Conservation (phyloP, 2,113 vertebrate species). For the Gymnarchus niloticus region DNA sequence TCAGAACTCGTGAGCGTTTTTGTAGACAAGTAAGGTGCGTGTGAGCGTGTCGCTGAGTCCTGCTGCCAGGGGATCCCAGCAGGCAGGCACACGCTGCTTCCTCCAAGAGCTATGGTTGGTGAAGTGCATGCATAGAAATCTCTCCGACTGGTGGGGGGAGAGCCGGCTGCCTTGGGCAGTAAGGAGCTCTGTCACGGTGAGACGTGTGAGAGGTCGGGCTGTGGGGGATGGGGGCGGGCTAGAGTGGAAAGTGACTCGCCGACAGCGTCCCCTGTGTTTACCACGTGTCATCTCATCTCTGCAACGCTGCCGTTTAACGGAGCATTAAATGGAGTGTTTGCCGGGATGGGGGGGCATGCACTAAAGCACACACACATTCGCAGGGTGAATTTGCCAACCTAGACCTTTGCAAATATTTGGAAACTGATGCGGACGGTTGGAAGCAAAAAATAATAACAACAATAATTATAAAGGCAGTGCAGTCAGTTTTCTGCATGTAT, state of each 20-base stretch:
- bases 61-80: conserved; percentile 32
- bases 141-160: neutral
- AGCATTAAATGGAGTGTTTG: conserved; percentile 17
- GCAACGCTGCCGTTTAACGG: conserved; percentile 27
- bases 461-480: no score
- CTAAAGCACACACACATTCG: neutral
- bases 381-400: neutral
- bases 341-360: neutral
- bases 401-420: neutral
- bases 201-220: neutral
- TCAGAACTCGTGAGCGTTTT: conserved; percentile 5
- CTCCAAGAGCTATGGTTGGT: conserved; percentile 13
- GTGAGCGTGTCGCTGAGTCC: neutral
- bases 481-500: neutral
- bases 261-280: neutral
- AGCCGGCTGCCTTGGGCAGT: neutral
- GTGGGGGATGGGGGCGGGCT: neutral
- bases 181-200: neutral
- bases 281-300: neutral
- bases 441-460: neutral
- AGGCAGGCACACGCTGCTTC: conserved; percentile 21
- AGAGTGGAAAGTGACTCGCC: neutral
- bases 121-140: neutral
- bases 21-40: conserved; percentile 9
- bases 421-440: neutral